Evolutionary conservation across 2,113 vertebrate species (phyloP).

Genomic region (Pogona vitticeps): DNA sequence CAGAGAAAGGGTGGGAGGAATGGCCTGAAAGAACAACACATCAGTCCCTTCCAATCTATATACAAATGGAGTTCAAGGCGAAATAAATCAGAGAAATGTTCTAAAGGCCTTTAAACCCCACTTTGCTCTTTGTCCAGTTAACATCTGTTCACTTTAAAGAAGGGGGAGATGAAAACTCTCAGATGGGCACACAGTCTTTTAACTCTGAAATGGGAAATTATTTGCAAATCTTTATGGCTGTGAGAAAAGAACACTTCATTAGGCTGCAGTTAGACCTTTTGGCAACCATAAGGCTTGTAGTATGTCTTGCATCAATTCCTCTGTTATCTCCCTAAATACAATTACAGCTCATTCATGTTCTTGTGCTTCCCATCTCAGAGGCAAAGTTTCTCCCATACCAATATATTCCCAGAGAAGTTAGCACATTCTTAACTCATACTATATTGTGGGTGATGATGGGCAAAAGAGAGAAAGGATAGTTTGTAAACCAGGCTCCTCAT

Average conservation of each 20-base stretch:
- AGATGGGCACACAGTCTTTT: fast-evolving
- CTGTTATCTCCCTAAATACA: background rate
- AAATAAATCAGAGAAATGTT: constrained; percentile 47
- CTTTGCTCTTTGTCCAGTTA: constrained; percentile 2
- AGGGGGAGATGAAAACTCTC: background rate
- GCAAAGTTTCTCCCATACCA: background rate
- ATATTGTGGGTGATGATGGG: background rate
- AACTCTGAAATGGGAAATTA: constrained; percentile 8
- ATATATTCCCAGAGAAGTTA: background rate
- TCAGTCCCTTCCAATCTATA: constrained; percentile 47
- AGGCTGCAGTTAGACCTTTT: background rate
- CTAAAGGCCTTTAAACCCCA: constrained; percentile 36
- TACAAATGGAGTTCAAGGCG: constrained; percentile 58
- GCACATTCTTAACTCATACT: background rate
- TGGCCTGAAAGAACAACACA: constrained; percentile 47
- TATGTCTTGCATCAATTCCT: background rate
- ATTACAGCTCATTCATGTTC: background rate
- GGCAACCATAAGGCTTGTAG: background rate
- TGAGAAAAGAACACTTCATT: background rate
- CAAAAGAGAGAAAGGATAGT: background rate
- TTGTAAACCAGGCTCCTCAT: background rate
- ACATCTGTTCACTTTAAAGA: constrained; percentile 4
- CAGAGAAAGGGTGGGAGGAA: constrained; percentile 37
- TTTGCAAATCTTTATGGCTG: constrained; percentile 1
- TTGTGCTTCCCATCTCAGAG: background rate